phyloP scores from a whole-genome alignment of 2,113 vertebrate genomes.

The Alethe diademata region DNA sequence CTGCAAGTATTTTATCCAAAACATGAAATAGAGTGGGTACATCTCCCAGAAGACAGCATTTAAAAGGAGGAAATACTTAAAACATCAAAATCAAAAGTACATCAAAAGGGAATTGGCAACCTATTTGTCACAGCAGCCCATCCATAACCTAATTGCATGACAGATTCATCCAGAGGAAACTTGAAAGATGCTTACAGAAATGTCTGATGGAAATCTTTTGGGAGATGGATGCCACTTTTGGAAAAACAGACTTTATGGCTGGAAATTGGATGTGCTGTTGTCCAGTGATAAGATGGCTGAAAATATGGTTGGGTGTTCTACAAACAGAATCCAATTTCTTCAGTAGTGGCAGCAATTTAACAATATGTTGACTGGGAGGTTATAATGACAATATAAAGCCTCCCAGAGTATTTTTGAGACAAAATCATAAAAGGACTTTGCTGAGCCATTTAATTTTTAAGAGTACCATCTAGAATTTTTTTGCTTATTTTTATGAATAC shows the following conservation, averaged over 20 bases:
- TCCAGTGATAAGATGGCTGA: conserved; percentile 47
- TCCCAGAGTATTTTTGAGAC: not conserved
- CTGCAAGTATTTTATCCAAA: conserved; percentile 20
- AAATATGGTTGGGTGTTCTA: conserved; percentile 50
- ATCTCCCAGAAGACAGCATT: conserved; percentile 28
- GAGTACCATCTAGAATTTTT: not conserved
- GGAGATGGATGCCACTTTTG: conserved; percentile 43
- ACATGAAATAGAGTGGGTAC: conserved; percentile 4
- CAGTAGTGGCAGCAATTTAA: not conserved
- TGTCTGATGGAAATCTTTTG: conserved; percentile 41
- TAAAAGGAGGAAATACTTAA: conserved; percentile 52
- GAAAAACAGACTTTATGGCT: conserved; percentile 53
- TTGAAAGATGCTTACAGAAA: conserved; percentile 52
- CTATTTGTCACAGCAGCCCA: conserved; percentile 29
- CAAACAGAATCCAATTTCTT: conserved; percentile 47
- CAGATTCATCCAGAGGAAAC: conserved; percentile 50
- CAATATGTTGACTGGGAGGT: not conserved
- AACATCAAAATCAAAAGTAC: conserved; percentile 44
- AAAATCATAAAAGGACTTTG: not conserved
- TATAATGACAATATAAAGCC: not conserved
- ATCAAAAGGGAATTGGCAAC: conserved; percentile 45
- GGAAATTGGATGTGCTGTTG: conserved; percentile 38
- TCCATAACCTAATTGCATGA: conserved; percentile 43
- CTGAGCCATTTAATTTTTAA: not conserved
- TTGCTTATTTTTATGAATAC: not conserved